phyloP scores from a whole-genome alignment of 2,113 vertebrate species.

The Perca schrenkii region DNA sequence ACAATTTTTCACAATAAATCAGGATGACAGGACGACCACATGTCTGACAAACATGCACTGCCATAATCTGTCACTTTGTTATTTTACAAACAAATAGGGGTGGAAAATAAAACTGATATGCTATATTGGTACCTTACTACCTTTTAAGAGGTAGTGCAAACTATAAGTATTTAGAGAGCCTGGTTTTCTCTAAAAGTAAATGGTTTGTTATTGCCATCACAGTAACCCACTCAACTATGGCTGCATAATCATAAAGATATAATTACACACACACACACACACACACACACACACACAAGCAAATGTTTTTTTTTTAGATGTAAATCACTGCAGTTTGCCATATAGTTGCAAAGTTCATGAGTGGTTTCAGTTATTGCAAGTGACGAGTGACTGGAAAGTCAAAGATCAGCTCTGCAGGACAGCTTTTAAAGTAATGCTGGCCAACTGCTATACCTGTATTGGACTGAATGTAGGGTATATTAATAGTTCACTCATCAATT shows the following conservation, averaged over 20 bases:
- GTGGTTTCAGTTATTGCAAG: conserved; percentile 27
- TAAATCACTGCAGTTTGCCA: conserved; percentile 11
- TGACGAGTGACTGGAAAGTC: conserved; percentile 43
- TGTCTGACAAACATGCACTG: background rate
- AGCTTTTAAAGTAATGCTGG: conserved; percentile 55
- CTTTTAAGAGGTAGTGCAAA: too few relatives aligned
- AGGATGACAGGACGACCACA: background rate
- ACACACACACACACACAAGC: background rate
- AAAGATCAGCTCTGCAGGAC: conserved; percentile 45
- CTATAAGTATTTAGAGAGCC: too few relatives aligned
- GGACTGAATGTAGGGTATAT: conserved; percentile 22
- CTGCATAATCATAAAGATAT: background rate
- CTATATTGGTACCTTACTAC: too few relatives aligned
- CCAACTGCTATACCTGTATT: conserved; percentile 18
- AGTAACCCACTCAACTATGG: background rate
- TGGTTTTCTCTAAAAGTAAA: background rate
- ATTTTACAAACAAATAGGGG: background rate
- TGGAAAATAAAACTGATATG: background rate
- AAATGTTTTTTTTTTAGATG: background rate
- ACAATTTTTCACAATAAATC: background rate
- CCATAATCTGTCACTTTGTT: background rate
- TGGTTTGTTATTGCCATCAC: background rate
- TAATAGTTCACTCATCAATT: conserved; percentile 25
- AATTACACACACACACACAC: background rate
- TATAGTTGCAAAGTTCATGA: conserved; percentile 7